Evolutionary conservation across 2,888 invertebrate genomes (phyloP).

Genomic region (Tetheella fluctuosa): DNA sequence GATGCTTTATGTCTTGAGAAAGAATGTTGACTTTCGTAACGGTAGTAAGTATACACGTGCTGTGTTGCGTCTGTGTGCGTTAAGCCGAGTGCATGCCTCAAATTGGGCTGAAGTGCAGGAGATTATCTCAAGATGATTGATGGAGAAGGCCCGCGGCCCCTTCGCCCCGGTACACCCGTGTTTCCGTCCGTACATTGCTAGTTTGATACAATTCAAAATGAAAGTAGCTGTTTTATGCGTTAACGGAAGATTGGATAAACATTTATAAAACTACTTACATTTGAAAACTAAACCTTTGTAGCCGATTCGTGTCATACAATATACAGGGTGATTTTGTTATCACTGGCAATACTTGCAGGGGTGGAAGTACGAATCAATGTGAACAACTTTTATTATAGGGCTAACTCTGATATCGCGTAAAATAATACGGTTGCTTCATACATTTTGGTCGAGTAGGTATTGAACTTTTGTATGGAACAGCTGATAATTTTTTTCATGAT

Average conservation of each 20-base stretch:
- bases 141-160: slow-evolving; percentile 63
- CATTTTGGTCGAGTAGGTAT: too few species aligned
- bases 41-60: slow-evolving; percentile 12
- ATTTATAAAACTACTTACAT: slow-evolving; percentile 9
- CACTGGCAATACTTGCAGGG: too few species aligned
- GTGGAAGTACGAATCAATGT: too few species aligned
- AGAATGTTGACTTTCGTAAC: slow-evolving; percentile 22
- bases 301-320: too few species aligned
- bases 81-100: slow-evolving; percentile 78
- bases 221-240: slow-evolving; percentile 10
- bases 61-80: slow-evolving; percentile 57
- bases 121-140: slow-evolving; percentile 87
- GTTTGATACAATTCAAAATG: slow-evolving; percentile 15
- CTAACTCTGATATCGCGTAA: too few species aligned
- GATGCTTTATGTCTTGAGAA: slow-evolving; percentile 32
- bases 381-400: too few species aligned
- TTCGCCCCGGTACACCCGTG: slow-evolving; percentile 28
- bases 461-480: too few species aligned
- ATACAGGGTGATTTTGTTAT: too few species aligned
- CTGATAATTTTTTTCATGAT: too few species aligned
- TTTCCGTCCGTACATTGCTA: slow-evolving; percentile 18
- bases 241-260: slow-evolving; percentile 8
- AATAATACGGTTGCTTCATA: too few species aligned
- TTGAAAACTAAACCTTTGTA: too few species aligned
- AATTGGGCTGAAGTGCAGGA: slow-evolving; percentile 84